A percentile compares a stretch with the other conserved stretches of the same genome.
These are phyloP conservation scores for Scelioninae gen. 1 DNA, from an alignment of 2,888 invertebrate species.

Conservation along the genomic window DNA sequence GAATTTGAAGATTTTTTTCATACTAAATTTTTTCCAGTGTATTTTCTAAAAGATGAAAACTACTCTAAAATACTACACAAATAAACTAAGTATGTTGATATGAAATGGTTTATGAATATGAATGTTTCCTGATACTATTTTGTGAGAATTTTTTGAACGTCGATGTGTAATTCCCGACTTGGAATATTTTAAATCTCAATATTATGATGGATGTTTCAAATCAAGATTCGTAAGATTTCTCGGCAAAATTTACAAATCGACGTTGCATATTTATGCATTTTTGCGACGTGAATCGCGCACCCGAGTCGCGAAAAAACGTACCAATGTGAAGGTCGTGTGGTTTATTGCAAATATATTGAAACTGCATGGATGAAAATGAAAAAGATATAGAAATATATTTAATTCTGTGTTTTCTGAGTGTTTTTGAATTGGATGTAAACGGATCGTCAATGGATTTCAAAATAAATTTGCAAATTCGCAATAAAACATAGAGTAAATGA, in stretches of 20 bases:
- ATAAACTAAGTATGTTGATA: constrained; percentile 3
- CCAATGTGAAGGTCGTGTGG: no score
- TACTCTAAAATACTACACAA: constrained; percentile 27
- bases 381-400: no score
- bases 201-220: constrained; percentile 40
- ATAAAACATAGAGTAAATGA: background rate
- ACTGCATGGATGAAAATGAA: no score
- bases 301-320: constrained; percentile 10
- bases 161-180: constrained; percentile 21
- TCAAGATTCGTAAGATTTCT: no score
- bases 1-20: background rate
- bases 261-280: constrained; percentile 49
- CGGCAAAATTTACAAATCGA: constrained; percentile 49
- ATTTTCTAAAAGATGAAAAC: background rate
- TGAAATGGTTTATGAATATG: constrained; percentile 15
- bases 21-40: constrained; percentile 3
- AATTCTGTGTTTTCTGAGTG: no score
- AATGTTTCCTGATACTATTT: no score
- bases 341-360: no score
- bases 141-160: no score
- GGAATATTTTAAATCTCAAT: background rate
- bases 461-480: background rate
- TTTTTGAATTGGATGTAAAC: background rate
- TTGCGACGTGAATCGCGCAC: constrained; percentile 17
- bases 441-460: background rate